Evolutionary conservation across 2,113 vertebrate genomes (phyloP).

Genomic region (Agapornis roseicollis): DNA sequence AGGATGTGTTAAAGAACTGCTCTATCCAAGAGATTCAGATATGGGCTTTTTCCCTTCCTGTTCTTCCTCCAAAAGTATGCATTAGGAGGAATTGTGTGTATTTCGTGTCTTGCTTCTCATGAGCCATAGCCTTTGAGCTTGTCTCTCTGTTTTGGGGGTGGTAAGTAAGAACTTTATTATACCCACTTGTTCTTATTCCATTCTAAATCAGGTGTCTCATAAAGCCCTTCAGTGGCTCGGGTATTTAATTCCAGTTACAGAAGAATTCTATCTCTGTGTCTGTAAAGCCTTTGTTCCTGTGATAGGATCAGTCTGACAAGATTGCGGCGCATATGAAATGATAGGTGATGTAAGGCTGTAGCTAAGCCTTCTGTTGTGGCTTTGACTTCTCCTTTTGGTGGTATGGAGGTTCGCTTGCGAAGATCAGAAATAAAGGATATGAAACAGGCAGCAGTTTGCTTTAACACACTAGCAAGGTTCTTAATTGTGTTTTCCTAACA

Average conservation of each 20-base stretch:
- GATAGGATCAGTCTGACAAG: neutral
- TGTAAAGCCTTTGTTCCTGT: neutral
- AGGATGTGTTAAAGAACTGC: constrained; percentile 24
- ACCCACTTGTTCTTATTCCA: neutral
- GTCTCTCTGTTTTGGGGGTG: neutral
- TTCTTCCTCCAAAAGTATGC: neutral
- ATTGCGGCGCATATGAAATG: neutral
- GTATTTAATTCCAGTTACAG: neutral
- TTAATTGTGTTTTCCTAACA: neutral
- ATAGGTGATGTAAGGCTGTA: neutral
- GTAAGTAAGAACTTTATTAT: neutral
- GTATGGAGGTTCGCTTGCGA: neutral
- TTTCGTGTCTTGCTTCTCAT: neutral
- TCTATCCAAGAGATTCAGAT: neutral
- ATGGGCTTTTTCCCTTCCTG: neutral
- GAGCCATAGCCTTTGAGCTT: neutral
- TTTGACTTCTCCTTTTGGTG: constrained; percentile 5
- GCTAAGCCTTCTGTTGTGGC: constrained; percentile 8
- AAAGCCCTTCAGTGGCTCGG: neutral
- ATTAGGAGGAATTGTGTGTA: neutral
- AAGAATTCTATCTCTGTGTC: neutral
- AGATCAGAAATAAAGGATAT: neutral
- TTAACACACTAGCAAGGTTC: neutral
- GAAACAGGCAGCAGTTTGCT: neutral
- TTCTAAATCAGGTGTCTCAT: neutral